Evolutionary conservation across 1,140 invertebrate species (phyloP), one percentile per base, ranked within the genome.

Genomic region (Drosophila rhopaloa): DNA sequence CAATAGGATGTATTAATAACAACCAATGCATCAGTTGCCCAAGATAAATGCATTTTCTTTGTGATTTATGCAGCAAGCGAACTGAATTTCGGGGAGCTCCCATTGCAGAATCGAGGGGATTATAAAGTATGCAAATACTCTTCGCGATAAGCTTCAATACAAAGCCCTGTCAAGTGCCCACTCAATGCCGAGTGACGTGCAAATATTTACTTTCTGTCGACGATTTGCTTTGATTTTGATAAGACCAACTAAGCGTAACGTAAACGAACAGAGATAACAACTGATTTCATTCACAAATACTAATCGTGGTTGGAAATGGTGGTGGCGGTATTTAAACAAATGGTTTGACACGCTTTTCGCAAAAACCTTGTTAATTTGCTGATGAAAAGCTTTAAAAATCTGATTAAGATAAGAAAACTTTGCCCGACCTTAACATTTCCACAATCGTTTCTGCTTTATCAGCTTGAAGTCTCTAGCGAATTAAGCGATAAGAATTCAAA

Each of bases 381-480:
- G 55, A 44, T 46, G 32, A 66, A 41, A 13, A 29, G 14, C 11
- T 40, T 16, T 32, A 11, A n/a, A 10, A 32, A 5, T 43, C 9
- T 4, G 5, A 56, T 16, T 62, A 14, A 10, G 14, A 55, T 62
- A 32, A 14, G 0, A 24, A 35, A 3, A 7, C 29, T 54, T 27
- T 58, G 29, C 10, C 60, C 40, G n/a, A 14, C 13, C 37, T 57
- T 5, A 9, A 29, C 32, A 1, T 53, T 27, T 24, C 9, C 35
- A 27, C 58, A 27, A 37, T 60, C 32, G 24, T 24, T 24, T 24
- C 24, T 24, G 24, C 24, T 24, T 24, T 24, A 73, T 86, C 75
- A 86, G 81, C 82, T 79, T 19, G 66, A 79, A 70, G 72, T 82
- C 65, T 78, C 76, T 38, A 58, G 57, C 75, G 79, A 86, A 53